Conservation (phyloP, 2,797 vertebrate species). For the Pangasius djambal region DNA sequence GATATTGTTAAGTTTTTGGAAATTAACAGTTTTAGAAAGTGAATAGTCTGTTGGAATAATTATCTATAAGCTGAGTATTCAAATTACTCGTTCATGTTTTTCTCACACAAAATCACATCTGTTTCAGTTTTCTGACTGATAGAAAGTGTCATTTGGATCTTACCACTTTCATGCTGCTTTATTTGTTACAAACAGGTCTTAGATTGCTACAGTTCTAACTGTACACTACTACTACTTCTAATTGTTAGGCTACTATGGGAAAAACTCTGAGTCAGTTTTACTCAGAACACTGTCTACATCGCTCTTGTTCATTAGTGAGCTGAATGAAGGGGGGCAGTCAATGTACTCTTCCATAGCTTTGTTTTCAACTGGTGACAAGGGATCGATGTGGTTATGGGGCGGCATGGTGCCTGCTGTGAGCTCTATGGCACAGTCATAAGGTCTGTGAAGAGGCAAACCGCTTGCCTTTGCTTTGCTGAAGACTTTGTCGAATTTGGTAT, state of each 20-base stretch:
- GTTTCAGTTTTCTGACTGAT: no score
- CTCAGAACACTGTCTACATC: not conserved
- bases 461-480: slow-evolving; percentile 1
- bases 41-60: no score
- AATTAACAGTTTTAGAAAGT: not conserved
- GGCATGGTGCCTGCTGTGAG: not conserved
- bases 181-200: not conserved
- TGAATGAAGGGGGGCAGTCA: not conserved
- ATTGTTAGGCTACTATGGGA: not conserved
- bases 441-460: not conserved
- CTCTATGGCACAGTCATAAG: no score
- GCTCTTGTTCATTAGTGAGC: not conserved
- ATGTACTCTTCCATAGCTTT: not conserved
- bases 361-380: not conserved
- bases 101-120: no score
- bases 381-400: not conserved
- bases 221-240: no score
- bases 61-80: no score
- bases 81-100: no score
- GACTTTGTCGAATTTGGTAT: not conserved
- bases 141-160: no score
- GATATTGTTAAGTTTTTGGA: not conserved
- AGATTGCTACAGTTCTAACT: not conserved
- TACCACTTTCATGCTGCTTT: no score
- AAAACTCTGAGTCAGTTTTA: not conserved